Evolutionary conservation across 1,140 invertebrate genomes (phyloP).

Genomic region (Drosophila aff.): DNA sequence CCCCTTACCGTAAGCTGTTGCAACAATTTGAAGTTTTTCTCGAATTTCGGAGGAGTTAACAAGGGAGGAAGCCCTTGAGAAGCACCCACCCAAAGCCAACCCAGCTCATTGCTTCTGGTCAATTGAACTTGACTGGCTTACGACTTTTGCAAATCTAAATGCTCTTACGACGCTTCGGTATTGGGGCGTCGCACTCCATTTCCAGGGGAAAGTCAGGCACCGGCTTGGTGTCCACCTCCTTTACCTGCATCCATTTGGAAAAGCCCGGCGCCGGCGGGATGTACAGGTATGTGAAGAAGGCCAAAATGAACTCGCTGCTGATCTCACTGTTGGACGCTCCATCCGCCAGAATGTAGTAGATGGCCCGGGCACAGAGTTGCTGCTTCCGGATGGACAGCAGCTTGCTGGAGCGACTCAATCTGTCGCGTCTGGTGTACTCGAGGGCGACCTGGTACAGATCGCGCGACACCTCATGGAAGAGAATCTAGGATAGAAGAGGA

Average conservation of each 20-base stretch:
- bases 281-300: constrained; percentile 18
- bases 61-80: constrained; percentile 21
- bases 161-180: not conserved
- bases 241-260: not conserved
- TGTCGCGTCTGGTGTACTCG: not conserved
- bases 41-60: constrained; percentile 36
- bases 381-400: constrained; percentile 28
- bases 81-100: not conserved
- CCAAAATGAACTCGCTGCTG: not conserved
- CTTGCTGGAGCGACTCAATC: not conserved
- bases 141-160: not conserved
- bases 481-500: constrained; percentile 4
- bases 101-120: constrained; percentile 42
- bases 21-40: constrained; percentile 70
- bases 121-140: constrained; percentile 57
- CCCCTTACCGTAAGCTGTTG: constrained; percentile 33
- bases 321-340: constrained; percentile 3
- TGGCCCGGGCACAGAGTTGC: constrained; percentile 17
- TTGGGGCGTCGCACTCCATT: too few relatives aligned
- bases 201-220: not conserved
- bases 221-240: not conserved
- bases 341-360: constrained; percentile 26
- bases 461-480: constrained; percentile 38
- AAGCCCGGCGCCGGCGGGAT: not conserved
- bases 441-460: constrained; percentile 13